Conservation (phyloP, 2,888 invertebrate species). For the Matsumyia berberina region DNA sequence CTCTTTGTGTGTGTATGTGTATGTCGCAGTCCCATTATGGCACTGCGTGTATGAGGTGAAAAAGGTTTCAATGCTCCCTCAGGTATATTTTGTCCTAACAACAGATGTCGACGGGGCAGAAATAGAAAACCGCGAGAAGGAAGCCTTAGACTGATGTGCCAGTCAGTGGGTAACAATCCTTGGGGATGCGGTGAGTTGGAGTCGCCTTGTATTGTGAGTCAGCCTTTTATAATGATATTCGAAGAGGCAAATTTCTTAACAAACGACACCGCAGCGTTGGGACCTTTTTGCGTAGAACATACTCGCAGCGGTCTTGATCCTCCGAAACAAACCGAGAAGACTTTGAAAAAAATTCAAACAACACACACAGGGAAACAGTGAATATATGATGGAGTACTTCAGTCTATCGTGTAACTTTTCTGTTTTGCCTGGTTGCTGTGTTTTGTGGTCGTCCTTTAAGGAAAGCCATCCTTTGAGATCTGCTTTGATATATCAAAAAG, state of each 20-base stretch:
- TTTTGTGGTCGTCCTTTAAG: slow-evolving; percentile 37
- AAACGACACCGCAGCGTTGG: slow-evolving; percentile 55
- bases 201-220: slow-evolving; percentile 51
- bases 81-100: slow-evolving; percentile 64
- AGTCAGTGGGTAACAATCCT: slow-evolving; percentile 1
- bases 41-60: slow-evolving; percentile 36
- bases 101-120: slow-evolving; percentile 56
- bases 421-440: slow-evolving; percentile 30
- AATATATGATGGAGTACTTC: slow-evolving; percentile 29
- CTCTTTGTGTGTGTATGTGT: not conserved
- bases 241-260: slow-evolving; percentile 70
- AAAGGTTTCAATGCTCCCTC: slow-evolving; percentile 52
- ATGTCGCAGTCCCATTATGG: slow-evolving; percentile 30
- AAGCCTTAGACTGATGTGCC: slow-evolving; percentile 40
- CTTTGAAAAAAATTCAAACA: slow-evolving; percentile 5
- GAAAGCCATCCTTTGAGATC: slow-evolving; percentile 54
- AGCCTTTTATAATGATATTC: slow-evolving; percentile 68
- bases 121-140: slow-evolving; percentile 68
- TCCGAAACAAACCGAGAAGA: slow-evolving; percentile 26
- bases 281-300: slow-evolving; percentile 16
- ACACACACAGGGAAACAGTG: not conserved
- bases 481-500: slow-evolving; percentile 31
- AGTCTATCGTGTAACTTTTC: slow-evolving; percentile 20
- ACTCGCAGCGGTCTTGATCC: not conserved
- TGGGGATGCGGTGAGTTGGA: slow-evolving; percentile 1